phyloP scores from a whole-genome alignment of 2,888 invertebrate genomes.

The Meteorus cinctellus region DNA sequence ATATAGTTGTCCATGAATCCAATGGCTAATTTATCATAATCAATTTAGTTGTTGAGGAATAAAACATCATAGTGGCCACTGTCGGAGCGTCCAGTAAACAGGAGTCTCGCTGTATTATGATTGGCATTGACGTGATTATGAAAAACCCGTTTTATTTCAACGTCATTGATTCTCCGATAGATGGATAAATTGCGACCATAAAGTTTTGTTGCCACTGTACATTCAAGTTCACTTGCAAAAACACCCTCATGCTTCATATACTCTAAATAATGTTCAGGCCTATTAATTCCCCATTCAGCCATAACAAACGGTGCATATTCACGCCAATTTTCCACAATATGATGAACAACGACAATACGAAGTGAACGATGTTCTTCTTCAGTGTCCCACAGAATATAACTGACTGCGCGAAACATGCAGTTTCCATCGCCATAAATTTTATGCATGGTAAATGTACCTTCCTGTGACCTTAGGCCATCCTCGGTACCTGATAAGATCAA shows the following conservation, averaged over 20 bases:
- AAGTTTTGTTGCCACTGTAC: constrained; percentile 64
- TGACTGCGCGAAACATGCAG: constrained; percentile 68
- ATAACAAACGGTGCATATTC: constrained; percentile 64
- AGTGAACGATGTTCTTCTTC: constrained; percentile 64
- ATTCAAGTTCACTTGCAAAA: constrained; percentile 67
- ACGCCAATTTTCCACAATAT: constrained; percentile 63
- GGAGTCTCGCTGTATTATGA: constrained; percentile 60
- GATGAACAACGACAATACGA: constrained; percentile 62
- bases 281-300: constrained; percentile 66
- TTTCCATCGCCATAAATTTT: constrained; percentile 69
- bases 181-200: constrained; percentile 65
- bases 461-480: constrained; percentile 62
- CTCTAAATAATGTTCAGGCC: constrained; percentile 57
- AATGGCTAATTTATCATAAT: neutral
- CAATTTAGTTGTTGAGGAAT: constrained; percentile 46
- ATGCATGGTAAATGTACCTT: constrained; percentile 66
- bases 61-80: constrained; percentile 68
- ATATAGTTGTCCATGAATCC: neutral
- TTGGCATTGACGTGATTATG: constrained; percentile 55
- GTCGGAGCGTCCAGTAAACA: constrained; percentile 65
- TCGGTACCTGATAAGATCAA: constrained; percentile 55
- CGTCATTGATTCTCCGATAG: constrained; percentile 59
- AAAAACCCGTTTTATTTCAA: constrained; percentile 61
- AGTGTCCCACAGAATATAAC: constrained; percentile 65
- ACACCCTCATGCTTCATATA: constrained; percentile 65